Evolutionary conservation across 2,113 vertebrate genomes (phyloP), one percentile per base, ranked within the genome.

Genomic region (Potamarius usumacintae): DNA sequence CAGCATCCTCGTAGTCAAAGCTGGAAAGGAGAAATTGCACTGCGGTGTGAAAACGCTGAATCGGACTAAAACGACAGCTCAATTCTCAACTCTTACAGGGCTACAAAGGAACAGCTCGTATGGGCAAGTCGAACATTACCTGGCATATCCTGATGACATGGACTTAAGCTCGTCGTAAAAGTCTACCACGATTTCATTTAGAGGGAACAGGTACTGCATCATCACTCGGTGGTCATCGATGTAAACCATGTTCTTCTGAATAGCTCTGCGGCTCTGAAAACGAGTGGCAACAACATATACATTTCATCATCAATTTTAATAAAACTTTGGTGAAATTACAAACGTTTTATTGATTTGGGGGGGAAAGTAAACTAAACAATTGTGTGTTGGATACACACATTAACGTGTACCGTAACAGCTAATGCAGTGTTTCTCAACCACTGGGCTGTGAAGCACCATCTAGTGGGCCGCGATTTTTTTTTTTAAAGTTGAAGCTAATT

Each of bases 1-100:
- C 97, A 65, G 97, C 96, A 86, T 97, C 97, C 94, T 99, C 98
- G 77, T 99, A 99, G 94, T 99, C 98, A 94, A 99, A 99, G 92
- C 98, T 99, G 86, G 14, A 27, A 80, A 90, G 27, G 53, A 82
- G 57, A 76, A 82, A 86, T 86, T 50, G 14, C 22, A 25, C 15
- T 81, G 58, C 62, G 34, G 69, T 83, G 74, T 34, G 34, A 69
- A 71, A 60, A 55, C 11, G 50, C 27, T 86, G n/a, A 84, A 63
- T 79, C 27, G 48, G n/a, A 25, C 42, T 50, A 11, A 74, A 81
- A 50, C n/a, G 27, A 2, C 27, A 48, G 71, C 6, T 50, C 7
- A 57, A 11, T 84, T 84, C 30, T 71, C 12, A 63, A 48, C 53
- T 22, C 69, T 25, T 67, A 0, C 9, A 48, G 58, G 50, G 10